These are phyloP conservation scores for Glyptemys insculpta DNA, from an alignment of 2,797 vertebrate species.

Conservation along the genomic window DNA sequence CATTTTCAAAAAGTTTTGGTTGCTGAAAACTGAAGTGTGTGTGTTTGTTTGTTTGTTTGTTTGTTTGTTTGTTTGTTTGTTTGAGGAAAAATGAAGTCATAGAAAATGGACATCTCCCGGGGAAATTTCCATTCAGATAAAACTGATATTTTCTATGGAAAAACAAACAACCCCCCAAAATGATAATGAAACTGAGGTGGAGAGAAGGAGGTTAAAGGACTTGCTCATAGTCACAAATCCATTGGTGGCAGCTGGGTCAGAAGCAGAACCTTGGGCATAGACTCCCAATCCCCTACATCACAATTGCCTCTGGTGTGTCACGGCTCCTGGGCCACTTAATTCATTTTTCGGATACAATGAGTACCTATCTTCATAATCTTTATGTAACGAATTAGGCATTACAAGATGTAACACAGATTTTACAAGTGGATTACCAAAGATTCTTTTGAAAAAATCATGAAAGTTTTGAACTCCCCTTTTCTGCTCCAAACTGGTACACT, in stretches of 20 bases:
- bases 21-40: neutral
- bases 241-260: neutral
- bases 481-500: neutral
- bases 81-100: neutral
- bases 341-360: neutral
- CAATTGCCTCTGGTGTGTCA: neutral
- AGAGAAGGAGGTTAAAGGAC: neutral
- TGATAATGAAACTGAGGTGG: neutral
- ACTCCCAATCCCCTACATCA: neutral
- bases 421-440: neutral
- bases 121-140: slow-evolving; percentile 22
- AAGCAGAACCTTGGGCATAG: neutral
- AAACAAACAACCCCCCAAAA: neutral
- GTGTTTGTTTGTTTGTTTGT: too few relatives aligned
- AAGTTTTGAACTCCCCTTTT: neutral
- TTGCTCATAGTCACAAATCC: neutral
- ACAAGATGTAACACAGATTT: neutral
- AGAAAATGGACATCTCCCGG: neutral
- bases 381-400: neutral
- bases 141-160: neutral
- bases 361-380: neutral
- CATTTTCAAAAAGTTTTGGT: neutral
- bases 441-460: neutral
- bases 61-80: neutral
- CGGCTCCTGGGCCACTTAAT: neutral